Conservation (phyloP, 2,113 vertebrate species). For the Fregata magnificens region DNA sequence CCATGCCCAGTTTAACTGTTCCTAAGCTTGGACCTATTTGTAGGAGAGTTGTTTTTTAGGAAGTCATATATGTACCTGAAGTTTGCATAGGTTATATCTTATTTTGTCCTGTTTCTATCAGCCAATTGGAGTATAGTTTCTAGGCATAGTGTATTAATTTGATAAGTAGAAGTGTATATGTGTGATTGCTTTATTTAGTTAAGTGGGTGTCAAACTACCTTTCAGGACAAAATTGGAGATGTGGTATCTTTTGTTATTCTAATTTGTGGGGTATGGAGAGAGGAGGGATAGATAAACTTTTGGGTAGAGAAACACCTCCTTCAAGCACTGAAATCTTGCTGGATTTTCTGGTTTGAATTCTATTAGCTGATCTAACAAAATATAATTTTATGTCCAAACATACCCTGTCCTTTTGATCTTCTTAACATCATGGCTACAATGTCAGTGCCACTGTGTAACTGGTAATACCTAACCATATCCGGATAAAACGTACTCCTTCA, state of each 20-base stretch:
- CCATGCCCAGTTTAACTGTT: background rate
- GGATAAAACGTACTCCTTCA: background rate
- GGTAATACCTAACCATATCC: accelerated
- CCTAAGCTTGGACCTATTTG: background rate
- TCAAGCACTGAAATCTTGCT: background rate
- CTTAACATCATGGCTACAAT: background rate
- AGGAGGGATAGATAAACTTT: background rate
- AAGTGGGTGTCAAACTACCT: background rate
- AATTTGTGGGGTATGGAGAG: background rate
- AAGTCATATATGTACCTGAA: background rate
- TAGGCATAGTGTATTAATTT: background rate
- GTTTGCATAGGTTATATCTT: background rate
- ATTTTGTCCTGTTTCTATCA: background rate
- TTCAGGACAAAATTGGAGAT: background rate
- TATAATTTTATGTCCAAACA: background rate
- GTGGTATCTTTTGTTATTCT: background rate
- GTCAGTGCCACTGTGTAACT: background rate
- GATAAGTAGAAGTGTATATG: background rate
- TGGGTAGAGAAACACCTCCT: background rate
- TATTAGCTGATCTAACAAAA: background rate
- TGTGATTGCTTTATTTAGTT: background rate
- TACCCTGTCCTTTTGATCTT: background rate
- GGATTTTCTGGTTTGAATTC: background rate
- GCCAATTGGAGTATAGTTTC: background rate
- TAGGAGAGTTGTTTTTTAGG: background rate